phyloP scores from a whole-genome alignment of 2,113 vertebrate species.

The Agelaius tricolor region DNA sequence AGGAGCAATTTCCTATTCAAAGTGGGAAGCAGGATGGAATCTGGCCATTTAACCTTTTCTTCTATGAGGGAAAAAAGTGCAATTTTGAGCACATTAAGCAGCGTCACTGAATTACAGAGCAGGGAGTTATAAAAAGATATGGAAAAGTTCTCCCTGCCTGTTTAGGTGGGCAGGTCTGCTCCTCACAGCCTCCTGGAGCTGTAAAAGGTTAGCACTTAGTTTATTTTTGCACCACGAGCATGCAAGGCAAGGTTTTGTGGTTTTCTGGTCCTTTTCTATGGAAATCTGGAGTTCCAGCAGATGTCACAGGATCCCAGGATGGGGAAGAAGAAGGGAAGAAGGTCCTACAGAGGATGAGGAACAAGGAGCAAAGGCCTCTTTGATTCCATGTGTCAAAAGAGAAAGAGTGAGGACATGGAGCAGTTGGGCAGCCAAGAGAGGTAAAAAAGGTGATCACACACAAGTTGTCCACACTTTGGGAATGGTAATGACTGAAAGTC shows the following conservation, averaged over 20 bases:
- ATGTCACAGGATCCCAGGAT: background rate
- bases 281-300: background rate
- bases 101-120: background rate
- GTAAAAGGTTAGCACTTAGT: background rate
- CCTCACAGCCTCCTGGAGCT: background rate
- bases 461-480: background rate
- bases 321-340: background rate
- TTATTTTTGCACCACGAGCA: background rate
- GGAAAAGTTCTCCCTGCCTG: background rate
- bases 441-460: background rate
- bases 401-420: background rate
- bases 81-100: background rate
- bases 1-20: slow-evolving; percentile 2
- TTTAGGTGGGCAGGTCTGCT: background rate
- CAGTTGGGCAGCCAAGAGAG: background rate
- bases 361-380: background rate
- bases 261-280: background rate
- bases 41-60: background rate
- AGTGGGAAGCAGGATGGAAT: background rate
- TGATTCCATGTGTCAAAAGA: background rate
- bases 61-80: background rate
- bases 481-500: background rate
- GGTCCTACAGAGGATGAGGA: background rate
- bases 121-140: background rate
- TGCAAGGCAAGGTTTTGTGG: background rate